Percentiles rank a stretch among this genome's conserved stretches.
Evolutionary conservation across 2,888 invertebrate genomes (phyloP).

Genomic region (Tetragonisca angustula): DNA sequence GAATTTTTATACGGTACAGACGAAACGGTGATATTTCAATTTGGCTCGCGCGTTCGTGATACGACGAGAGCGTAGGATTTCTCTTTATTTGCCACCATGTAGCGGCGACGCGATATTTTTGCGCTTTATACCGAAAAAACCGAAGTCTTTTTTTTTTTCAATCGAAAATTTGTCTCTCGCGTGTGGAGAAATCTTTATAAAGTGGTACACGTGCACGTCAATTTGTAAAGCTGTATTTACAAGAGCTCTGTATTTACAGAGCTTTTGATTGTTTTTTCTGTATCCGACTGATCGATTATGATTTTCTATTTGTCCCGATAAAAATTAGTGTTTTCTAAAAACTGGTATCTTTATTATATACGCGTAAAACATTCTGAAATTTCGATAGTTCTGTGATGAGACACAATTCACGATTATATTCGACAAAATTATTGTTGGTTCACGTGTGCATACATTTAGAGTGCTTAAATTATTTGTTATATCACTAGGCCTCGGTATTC

Average conservation of each 20-base stretch:
- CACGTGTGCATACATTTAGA: no score
- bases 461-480: no score
- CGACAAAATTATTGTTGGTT: no score
- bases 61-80: not conserved
- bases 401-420: no score
- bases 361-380: no score
- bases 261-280: not conserved
- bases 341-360: no score
- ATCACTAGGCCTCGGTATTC: no score
- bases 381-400: no score
- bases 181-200: constrained; percentile 11
- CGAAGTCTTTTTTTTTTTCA: not conserved
- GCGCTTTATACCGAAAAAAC: not conserved
- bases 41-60: not conserved
- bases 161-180: not conserved
- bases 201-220: not conserved
- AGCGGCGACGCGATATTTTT: constrained; percentile 15
- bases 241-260: not conserved
- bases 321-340: no score
- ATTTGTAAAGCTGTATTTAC: not conserved
- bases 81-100: not conserved
- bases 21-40: constrained; percentile 1
- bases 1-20: not conserved
- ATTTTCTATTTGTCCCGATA: no score
- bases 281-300: not conserved